A percentile compares a stretch with the other conserved stretches of the same genome.
Evolutionary conservation across 2,888 invertebrate genomes (phyloP).

Genomic region (Cryptops parisi): DNA sequence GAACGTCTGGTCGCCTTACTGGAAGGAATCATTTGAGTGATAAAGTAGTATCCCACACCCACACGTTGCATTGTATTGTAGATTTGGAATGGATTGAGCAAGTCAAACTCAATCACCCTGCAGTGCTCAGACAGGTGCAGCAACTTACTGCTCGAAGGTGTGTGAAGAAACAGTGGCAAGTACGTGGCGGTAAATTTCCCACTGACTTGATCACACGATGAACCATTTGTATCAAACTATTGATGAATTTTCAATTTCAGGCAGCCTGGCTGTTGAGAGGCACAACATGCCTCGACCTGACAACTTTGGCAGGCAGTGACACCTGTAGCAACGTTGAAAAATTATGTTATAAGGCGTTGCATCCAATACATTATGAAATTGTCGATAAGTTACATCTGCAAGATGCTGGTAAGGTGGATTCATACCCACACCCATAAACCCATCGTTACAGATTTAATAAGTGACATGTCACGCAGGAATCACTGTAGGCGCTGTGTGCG

Average conservation of each 20-base stretch:
- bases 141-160: constrained; percentile 36
- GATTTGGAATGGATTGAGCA: constrained; percentile 39
- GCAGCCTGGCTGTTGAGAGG: constrained; percentile 66
- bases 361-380: constrained; percentile 32
- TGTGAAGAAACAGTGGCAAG: constrained; percentile 40
- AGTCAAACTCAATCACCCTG: constrained; percentile 41
- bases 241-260: constrained; percentile 24
- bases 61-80: too few species aligned
- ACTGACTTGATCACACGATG: not conserved
- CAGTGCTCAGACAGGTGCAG: constrained; percentile 41
- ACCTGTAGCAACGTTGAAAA: constrained; percentile 52
- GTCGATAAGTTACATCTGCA: constrained; percentile 28
- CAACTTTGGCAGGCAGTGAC: constrained; percentile 53
- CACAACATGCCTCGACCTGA: constrained; percentile 76
- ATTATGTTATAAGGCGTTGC: constrained; percentile 60
- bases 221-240: too few species aligned
- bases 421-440: too few species aligned
- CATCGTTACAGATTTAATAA: too few species aligned
- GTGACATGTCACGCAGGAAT: constrained; percentile 24
- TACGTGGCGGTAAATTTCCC: constrained; percentile 15
- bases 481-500: constrained; percentile 80
- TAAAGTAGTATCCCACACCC: too few species aligned
- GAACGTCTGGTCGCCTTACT: too few species aligned
- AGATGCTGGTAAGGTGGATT: constrained; percentile 13
- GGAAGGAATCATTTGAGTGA: too few species aligned